Base-by-base conservation (phyloP, 2,888 invertebrate species). In the Drosophila atripex region DNA sequence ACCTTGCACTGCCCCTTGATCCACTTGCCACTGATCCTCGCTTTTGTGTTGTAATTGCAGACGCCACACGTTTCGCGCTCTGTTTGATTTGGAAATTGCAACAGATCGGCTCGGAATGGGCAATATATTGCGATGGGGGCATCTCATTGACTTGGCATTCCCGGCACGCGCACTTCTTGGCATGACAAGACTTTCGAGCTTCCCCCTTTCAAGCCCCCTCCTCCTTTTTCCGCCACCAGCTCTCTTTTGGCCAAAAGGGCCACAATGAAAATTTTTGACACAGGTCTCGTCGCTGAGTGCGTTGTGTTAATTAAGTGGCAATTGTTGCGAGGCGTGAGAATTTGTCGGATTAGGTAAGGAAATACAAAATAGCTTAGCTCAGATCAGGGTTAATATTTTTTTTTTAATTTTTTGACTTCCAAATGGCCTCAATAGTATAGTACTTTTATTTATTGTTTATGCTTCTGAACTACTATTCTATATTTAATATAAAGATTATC, bases 151-250 rank as follows among this genome's bases (percentile, higher is more conserved):
- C 85, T 89, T 86, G 78, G 82, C 78, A 89, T 89, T 77, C 89
- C 73, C 50, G 83, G 78, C 89, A 89, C 89, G 89, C 89, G 84
- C 86, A 87, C 72, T 65, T 74, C 69, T 64, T 84, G 88, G 89
- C 88, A 89, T 89, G 89, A 86, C 89, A 89, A 89, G 89, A 89
- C 88, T 89, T 89, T 80, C 77, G 78, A 84, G 61, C 54, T 28
- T 60, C 51, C 49, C 35, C 38, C 28, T 39, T 8, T 35, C 16
- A 9, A 16, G 35, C 3, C 8, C 4, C 41, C 39, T 5, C 32
- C 11, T 43, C 9, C 9, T n/a, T n/a, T n/a, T n/a, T n/a, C 16
- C 12, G 9, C 46, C 46, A 50, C 23, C 43, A 14, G 7, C 38
- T 30, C 39, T 18, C 39, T 41, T 41, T 41, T 41, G 39, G 39